These are phyloP conservation scores for Capromys pilorides DNA, from an alignment of 2,797 vertebrate genomes.

Conservation along the genomic window DNA sequence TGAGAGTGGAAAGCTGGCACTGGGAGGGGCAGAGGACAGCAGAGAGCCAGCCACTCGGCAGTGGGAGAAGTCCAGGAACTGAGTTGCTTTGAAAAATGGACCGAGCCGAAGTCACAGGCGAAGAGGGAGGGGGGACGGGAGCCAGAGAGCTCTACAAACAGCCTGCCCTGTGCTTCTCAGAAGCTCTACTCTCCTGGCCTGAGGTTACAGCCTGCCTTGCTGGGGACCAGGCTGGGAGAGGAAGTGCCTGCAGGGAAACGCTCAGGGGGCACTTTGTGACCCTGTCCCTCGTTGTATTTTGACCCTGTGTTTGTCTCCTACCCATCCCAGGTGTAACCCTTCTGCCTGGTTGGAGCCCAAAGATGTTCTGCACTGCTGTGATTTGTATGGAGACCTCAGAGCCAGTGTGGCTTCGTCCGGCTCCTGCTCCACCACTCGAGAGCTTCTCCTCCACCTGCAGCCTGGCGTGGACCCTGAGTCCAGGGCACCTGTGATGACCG, in stretches of 20 bases:
- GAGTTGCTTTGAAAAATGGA: slow-evolving; percentile 44
- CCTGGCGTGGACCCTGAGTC: slow-evolving; percentile 81
- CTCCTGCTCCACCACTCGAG: slow-evolving; percentile 77
- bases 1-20: background rate
- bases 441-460: slow-evolving; percentile 75
- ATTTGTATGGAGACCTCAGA: slow-evolving; percentile 83
- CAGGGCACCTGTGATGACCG: slow-evolving; percentile 81
- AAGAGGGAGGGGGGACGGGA: slow-evolving; percentile 41
- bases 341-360: slow-evolving; percentile 86
- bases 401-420: slow-evolving; percentile 60
- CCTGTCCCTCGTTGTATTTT: slow-evolving; percentile 66
- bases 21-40: background rate
- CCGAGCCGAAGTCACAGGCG: slow-evolving; percentile 16
- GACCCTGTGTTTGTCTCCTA: slow-evolving; percentile 80
- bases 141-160: slow-evolving; percentile 6
- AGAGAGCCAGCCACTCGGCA: background rate
- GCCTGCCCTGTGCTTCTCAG: background rate
- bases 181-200: background rate
- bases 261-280: slow-evolving; percentile 38
- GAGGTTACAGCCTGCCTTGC: background rate
- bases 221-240: slow-evolving; percentile 24
- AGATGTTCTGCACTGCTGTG: slow-evolving; percentile 81
- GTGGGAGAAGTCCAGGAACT: slow-evolving; percentile 15
- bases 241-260: background rate
- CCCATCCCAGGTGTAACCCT: slow-evolving; percentile 86